phyloP scores from a whole-genome alignment of 2,888 invertebrate genomes.

The Perizoma affinitatum region DNA sequence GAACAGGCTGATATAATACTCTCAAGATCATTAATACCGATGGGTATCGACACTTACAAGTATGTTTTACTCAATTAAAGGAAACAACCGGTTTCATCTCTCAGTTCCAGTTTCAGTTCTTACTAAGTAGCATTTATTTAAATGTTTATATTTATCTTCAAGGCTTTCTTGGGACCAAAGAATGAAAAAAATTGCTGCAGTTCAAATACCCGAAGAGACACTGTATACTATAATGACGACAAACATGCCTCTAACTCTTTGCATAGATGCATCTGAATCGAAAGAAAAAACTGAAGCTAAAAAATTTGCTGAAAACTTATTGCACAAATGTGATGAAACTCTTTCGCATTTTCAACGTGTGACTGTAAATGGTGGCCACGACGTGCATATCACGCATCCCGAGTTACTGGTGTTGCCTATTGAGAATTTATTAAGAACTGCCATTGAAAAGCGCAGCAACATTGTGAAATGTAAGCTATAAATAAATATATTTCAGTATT shows the following conservation, averaged over 20 bases:
- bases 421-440: constrained; percentile 55
- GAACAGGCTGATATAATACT: constrained; percentile 78
- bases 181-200: constrained; percentile 50
- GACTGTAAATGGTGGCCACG: constrained; percentile 80
- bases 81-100: not conserved
- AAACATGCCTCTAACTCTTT: constrained; percentile 54
- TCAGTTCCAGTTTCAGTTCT: too few relatives aligned
- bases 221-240: constrained; percentile 45
- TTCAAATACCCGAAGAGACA: constrained; percentile 51
- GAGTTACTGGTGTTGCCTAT: constrained; percentile 69
- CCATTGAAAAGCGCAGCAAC: constrained; percentile 18
- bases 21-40: constrained; percentile 68
- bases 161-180: constrained; percentile 63
- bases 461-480: constrained; percentile 41
- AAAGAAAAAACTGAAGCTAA: constrained; percentile 29
- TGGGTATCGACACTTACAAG: constrained; percentile 69
- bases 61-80: constrained; percentile 33
- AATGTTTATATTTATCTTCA: constrained; percentile 11
- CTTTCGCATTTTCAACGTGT: constrained; percentile 44
- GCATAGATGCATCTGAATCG: constrained; percentile 49
- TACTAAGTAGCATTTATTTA: not conserved
- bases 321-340: constrained; percentile 47
- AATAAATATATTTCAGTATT: too few relatives aligned
- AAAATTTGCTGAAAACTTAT: constrained; percentile 43
- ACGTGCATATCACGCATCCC: constrained; percentile 83